Evolutionary conservation across 2,888 invertebrate genomes (phyloP).

Genomic region (Uropetala carovei): DNA sequence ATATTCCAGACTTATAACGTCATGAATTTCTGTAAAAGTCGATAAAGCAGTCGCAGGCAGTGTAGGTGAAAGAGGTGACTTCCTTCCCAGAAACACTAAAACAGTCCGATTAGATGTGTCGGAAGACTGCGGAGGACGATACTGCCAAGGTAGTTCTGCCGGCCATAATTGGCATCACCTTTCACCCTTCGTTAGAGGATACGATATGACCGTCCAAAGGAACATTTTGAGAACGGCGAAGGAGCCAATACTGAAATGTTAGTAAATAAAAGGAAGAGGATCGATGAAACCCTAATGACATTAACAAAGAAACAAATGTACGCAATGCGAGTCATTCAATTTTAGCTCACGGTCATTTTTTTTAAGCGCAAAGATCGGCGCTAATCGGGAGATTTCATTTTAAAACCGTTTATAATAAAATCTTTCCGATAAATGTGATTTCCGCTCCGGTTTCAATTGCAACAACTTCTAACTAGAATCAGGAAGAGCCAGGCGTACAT

Average conservation of each 20-base stretch:
- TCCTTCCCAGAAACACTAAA: conserved; percentile 40
- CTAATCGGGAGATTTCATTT: no score
- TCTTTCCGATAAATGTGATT: no score
- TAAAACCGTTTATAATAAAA: no score
- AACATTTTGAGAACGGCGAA: not conserved
- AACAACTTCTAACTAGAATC: no score
- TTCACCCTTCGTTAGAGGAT: conserved; percentile 34
- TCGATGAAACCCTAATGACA: not conserved
- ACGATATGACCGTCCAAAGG: not conserved
- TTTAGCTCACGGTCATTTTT: no score
- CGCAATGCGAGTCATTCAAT: no score
- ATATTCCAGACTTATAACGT: no score
- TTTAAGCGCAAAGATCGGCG: no score
- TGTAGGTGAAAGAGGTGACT: not conserved
- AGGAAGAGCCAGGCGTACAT: no score
- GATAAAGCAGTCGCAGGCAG: no score
- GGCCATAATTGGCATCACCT: conserved; percentile 44
- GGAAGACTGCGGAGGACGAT: not conserved
- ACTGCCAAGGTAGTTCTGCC: not conserved
- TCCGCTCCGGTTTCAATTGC: no score
- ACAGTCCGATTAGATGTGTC: not conserved
- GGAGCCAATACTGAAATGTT: not conserved
- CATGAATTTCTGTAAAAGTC: no score
- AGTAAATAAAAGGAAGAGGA: not conserved
- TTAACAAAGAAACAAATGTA: not conserved